Percentiles rank a stretch among this genome's conserved stretches.
phyloP scores from a whole-genome alignment of 2,888 invertebrate genomes.

The Piscicola geometra region DNA sequence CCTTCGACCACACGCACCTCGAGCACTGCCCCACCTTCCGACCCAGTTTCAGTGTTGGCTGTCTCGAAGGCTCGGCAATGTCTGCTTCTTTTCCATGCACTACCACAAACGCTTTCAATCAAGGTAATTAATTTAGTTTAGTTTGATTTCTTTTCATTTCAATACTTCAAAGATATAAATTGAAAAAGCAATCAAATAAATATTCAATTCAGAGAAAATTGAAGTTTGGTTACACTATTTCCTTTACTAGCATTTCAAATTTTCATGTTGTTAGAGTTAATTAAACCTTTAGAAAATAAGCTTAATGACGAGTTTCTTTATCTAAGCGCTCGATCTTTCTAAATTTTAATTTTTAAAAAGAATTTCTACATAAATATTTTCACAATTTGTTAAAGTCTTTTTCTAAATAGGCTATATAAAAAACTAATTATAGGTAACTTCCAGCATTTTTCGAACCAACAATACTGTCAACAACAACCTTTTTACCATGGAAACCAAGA shows the following conservation, averaged over 20 bases:
- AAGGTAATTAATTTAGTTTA: too few relatives aligned
- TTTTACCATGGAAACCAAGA: not conserved
- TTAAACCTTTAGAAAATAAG: not conserved
- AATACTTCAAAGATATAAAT: too few relatives aligned
- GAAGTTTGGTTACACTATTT: too few relatives aligned
- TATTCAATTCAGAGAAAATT: too few relatives aligned
- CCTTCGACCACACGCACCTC: conserved; percentile 3
- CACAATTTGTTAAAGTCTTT: not conserved
- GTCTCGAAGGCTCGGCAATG: conserved; percentile 13
- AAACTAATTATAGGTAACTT: too few relatives aligned
- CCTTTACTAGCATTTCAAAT: too few relatives aligned
- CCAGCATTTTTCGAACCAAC: not conserved
- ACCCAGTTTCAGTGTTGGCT: conserved; percentile 28
- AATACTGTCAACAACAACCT: not conserved
- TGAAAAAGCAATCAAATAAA: too few relatives aligned
- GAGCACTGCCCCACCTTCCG: conserved; percentile 29
- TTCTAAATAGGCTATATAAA: too few relatives aligned
- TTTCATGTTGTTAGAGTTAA: not conserved
- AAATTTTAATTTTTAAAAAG: not conserved
- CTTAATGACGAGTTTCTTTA: too few relatives aligned
- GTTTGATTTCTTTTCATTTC: too few relatives aligned
- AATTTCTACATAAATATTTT: not conserved
- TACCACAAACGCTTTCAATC: not conserved
- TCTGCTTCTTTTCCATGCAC: not conserved
- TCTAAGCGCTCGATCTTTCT: too few relatives aligned